These are phyloP conservation scores for Hyla sarda DNA, from an alignment of 2,113 vertebrate species.

Conservation along the genomic window DNA sequence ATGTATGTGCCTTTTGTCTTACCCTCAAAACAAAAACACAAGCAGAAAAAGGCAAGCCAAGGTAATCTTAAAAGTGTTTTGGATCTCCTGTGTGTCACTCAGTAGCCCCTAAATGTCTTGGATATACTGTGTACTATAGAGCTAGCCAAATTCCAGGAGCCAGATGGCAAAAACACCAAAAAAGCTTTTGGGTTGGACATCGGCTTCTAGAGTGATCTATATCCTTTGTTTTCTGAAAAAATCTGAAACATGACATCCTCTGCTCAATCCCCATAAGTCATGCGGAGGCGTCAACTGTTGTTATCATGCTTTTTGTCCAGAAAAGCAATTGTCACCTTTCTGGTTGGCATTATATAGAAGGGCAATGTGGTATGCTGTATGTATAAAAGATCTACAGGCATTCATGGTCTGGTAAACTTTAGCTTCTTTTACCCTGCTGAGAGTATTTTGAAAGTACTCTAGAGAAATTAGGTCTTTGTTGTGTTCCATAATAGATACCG, in stretches of 20 bases:
- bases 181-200: not conserved
- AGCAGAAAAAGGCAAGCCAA: constrained; percentile 29
- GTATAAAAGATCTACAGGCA: not conserved
- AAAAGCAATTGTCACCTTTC: too few relatives aligned
- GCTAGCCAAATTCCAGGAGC: not conserved
- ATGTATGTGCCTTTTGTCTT: constrained; percentile 6
- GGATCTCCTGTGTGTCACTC: constrained; percentile 41
- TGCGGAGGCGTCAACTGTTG: not conserved
- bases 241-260: not conserved
- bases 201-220: not conserved
- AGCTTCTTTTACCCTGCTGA: not conserved
- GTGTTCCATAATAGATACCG: not conserved
- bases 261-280: not conserved
- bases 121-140: not conserved
- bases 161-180: not conserved
- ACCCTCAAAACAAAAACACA: constrained; percentile 31
- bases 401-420: not conserved
- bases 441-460: not conserved
- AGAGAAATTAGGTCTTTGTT: not conserved
- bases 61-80: not conserved
- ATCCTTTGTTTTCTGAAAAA: not conserved
- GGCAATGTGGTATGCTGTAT: not conserved
- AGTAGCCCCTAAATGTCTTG: not conserved
- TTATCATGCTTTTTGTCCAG: too few relatives aligned
- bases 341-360: too few relatives aligned